These are phyloP conservation scores for Salpingus planirostris DNA, from an alignment of 2,888 invertebrate genomes.

Conservation along the genomic window DNA sequence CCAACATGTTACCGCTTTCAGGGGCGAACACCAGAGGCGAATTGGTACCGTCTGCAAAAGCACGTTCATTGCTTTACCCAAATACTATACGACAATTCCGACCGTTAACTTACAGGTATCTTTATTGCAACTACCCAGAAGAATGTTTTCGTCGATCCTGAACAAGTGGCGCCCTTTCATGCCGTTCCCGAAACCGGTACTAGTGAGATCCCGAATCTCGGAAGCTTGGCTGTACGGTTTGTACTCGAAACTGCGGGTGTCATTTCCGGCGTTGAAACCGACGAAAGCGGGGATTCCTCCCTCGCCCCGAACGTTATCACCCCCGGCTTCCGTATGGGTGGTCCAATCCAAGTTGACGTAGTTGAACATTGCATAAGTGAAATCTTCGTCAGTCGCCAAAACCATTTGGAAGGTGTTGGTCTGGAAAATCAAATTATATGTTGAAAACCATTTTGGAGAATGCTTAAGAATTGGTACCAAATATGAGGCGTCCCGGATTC, in stretches of 20 bases:
- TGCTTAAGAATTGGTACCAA: too few species aligned
- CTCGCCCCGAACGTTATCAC: slow-evolving; percentile 77
- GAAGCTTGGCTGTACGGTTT: slow-evolving; percentile 82
- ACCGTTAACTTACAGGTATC: too few species aligned
- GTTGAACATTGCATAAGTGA: slow-evolving; percentile 91
- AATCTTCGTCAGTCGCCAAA: slow-evolving; percentile 84
- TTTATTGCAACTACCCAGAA: slow-evolving; percentile 87
- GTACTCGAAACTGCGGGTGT: slow-evolving; percentile 81
- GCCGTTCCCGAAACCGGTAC: slow-evolving; percentile 78
- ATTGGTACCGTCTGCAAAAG: slow-evolving; percentile 72
- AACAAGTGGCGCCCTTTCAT: slow-evolving; percentile 89
- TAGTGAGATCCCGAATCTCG: slow-evolving; percentile 71
- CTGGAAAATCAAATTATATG: too few species aligned
- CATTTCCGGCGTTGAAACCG: slow-evolving; percentile 95
- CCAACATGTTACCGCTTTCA: slow-evolving; percentile 94
- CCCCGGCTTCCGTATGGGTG: slow-evolving; percentile 83
- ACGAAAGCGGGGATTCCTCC: slow-evolving; percentile 82
- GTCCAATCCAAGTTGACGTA: slow-evolving; percentile 88
- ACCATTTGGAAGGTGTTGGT: slow-evolving; percentile 95
- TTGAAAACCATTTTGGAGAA: too few species aligned
- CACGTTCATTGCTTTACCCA: too few species aligned
- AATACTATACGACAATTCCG: too few species aligned
- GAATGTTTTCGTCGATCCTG: slow-evolving; percentile 88
- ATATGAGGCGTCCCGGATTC: slow-evolving; percentile 71
- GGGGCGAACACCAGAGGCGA: slow-evolving; percentile 82